Conservation (phyloP, 2,113 vertebrate species). For the Chamaea fasciata region DNA sequence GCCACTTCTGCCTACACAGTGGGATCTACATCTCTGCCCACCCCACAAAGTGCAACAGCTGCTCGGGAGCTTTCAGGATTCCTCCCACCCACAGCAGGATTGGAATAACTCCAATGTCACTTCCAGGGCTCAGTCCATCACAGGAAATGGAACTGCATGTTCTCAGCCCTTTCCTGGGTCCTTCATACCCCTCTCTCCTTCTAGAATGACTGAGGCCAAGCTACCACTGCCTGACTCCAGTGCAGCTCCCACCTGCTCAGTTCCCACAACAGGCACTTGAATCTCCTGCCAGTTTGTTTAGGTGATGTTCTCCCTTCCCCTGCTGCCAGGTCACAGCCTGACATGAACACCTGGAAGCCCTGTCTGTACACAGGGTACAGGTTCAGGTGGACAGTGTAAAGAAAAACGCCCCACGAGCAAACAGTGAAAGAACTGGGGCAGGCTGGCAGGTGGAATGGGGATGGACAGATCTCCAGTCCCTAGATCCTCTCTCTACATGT, state of each 20-base stretch:
- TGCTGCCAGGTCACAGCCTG: not conserved
- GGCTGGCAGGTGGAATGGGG: not conserved
- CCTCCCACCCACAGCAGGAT: not conserved
- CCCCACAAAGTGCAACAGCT: not conserved
- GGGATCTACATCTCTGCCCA: not conserved
- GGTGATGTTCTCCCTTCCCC: not conserved
- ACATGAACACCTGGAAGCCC: not conserved
- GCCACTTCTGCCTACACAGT: not conserved
- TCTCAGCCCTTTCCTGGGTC: not conserved
- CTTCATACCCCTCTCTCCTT: not conserved
- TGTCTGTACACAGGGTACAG: not conserved
- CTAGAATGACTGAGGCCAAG: not conserved
- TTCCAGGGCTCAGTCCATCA: rapidly evolving
- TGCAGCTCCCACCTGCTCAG: not conserved
- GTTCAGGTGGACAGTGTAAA: rapidly evolving
- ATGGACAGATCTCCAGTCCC: not conserved
- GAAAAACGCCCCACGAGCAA: not conserved
- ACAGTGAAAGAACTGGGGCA: not conserved
- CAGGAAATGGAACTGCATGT: rapidly evolving
- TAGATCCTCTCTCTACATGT: not conserved
- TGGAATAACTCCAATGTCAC: not conserved
- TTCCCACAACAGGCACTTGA: not conserved
- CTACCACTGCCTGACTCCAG: not conserved
- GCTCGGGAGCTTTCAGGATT: not conserved
- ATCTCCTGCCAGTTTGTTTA: not conserved